Percentiles rank a stretch among this genome's conserved stretches.
Conservation (phyloP, 2,113 vertebrate genomes). For the Pangasianodon hypophthalmus region DNA sequence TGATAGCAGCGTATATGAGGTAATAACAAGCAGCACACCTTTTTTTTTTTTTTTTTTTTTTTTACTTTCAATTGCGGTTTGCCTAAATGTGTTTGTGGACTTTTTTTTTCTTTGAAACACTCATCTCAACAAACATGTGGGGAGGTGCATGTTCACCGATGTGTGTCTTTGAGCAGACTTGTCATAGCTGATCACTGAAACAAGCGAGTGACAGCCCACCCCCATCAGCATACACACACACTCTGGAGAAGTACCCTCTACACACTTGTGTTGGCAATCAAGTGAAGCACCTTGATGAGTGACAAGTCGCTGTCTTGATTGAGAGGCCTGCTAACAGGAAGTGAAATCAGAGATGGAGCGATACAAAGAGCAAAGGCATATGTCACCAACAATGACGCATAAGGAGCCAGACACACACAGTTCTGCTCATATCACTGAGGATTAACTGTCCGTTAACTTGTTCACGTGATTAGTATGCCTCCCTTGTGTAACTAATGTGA, state of each 20-base stretch:
- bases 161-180: constrained; percentile 57
- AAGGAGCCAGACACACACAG: constrained; percentile 54
- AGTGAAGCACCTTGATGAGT: constrained; percentile 70
- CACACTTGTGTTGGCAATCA: constrained; percentile 71
- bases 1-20: not conserved
- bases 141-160: constrained; percentile 56
- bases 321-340: constrained; percentile 70
- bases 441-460: constrained; percentile 33
- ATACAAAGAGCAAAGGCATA: constrained; percentile 36
- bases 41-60: not conserved
- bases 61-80: not conserved
- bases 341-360: constrained; percentile 57
- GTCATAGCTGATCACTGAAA: constrained; percentile 65
- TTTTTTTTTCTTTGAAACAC: not conserved
- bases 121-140: constrained; percentile 1
- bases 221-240: constrained; percentile 28
- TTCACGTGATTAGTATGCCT: constrained; percentile 14
- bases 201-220: constrained; percentile 67
- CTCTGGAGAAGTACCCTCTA: constrained; percentile 65
- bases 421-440: constrained; percentile 32
- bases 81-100: not conserved
- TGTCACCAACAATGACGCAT: constrained; percentile 49
- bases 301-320: constrained; percentile 69
- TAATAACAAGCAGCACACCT: not conserved
- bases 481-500: not conserved